phyloP scores from a whole-genome alignment of 2,888 invertebrate species.

The Diaperis boleti region DNA sequence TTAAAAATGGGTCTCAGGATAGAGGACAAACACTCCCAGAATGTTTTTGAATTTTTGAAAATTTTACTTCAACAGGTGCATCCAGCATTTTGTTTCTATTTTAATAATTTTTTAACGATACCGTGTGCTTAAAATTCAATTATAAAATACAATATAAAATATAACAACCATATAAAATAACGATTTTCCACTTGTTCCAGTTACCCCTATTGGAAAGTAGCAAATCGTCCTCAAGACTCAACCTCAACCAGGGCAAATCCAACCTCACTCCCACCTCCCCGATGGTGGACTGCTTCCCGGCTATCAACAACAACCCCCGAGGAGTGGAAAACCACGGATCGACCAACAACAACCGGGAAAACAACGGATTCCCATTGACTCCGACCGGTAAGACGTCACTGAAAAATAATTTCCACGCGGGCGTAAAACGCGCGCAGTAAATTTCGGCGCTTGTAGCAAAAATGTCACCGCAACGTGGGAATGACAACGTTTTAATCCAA shows the following conservation, averaged over 20 bases:
- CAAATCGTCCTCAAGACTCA: constrained; percentile 61
- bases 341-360: constrained; percentile 60
- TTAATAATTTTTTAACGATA: no score
- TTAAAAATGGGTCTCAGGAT: no score
- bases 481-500: constrained; percentile 5
- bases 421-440: background rate
- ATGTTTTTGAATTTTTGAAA: no score
- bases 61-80: no score
- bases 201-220: constrained; percentile 62
- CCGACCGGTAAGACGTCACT: constrained; percentile 60
- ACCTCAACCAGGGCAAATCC: constrained; percentile 60
- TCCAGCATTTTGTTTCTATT: no score
- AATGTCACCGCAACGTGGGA: constrained; percentile 22
- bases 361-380: constrained; percentile 61
- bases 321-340: constrained; percentile 56
- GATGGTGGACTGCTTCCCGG: constrained; percentile 61
- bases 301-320: constrained; percentile 63
- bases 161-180: no score
- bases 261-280: constrained; percentile 60
- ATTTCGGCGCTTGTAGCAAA: no score
- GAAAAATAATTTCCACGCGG: background rate
- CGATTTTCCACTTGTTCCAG: no score
- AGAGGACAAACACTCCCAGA: no score
- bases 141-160: no score
- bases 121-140: no score